These are phyloP conservation scores for Norana najaformis DNA, from an alignment of 2,888 invertebrate genomes.

Conservation along the genomic window DNA sequence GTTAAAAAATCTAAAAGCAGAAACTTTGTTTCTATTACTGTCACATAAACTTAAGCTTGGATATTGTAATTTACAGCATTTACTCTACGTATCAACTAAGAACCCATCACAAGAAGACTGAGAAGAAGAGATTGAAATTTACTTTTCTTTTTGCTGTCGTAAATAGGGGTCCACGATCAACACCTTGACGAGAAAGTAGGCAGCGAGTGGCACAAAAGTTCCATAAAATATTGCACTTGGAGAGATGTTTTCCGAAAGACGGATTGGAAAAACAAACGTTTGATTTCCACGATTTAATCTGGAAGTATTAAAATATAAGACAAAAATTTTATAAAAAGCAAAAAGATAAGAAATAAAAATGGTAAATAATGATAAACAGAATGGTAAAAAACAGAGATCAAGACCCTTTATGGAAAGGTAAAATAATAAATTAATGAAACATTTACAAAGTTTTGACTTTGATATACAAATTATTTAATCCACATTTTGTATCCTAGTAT, in stretches of 20 bases:
- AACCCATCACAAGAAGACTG: neutral
- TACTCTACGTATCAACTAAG: neutral
- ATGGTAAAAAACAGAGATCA: neutral
- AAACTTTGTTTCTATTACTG: neutral
- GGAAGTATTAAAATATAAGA: slow-evolving; percentile 38
- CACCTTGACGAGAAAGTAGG: slow-evolving; percentile 75
- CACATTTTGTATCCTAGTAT: neutral
- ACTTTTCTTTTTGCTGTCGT: slow-evolving; percentile 73
- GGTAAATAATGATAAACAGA: no score
- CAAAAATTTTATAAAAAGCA: neutral
- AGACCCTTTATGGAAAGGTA: neutral
- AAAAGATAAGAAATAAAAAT: no score
- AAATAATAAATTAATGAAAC: no score
- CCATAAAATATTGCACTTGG: slow-evolving; percentile 91
- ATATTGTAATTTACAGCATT: neutral
- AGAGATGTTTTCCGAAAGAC: slow-evolving; percentile 84
- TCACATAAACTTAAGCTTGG: neutral
- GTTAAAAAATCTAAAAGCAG: neutral
- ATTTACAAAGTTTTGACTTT: no score
- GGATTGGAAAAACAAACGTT: slow-evolving; percentile 84
- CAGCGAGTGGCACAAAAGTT: slow-evolving; percentile 80
- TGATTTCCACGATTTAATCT: slow-evolving; percentile 85
- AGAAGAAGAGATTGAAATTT: slow-evolving; percentile 41
- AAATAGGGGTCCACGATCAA: slow-evolving; percentile 76
- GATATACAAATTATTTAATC: no score